A percentile compares a stretch with the other conserved stretches of the same genome.
phyloP scores from a whole-genome alignment of 2,797 vertebrate species.

The Gambusia yucatana region DNA sequence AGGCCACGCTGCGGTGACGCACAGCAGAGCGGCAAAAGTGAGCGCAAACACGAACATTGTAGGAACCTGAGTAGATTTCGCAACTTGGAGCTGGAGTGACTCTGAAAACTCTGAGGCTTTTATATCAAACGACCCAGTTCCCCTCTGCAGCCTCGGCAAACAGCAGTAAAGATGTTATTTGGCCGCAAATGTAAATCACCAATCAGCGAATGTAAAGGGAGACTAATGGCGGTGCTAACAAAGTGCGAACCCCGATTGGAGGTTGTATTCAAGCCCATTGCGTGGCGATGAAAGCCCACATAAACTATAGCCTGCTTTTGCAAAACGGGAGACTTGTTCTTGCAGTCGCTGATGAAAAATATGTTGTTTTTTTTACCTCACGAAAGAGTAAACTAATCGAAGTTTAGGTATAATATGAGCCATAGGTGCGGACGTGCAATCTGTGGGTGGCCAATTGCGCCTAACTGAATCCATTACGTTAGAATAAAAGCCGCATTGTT shows the following conservation, averaged over 20 bases:
- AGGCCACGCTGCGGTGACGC: constrained; percentile 58
- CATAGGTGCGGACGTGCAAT: constrained; percentile 51
- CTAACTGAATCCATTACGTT: constrained; percentile 81
- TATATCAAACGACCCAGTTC: constrained; percentile 73
- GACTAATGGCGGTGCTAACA: constrained; percentile 87
- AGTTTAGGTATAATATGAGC: neutral
- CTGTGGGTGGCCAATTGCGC: constrained; percentile 75
- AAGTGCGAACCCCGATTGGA: constrained; percentile 83
- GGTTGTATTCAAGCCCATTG: constrained; percentile 60
- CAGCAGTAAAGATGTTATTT: constrained; percentile 83
- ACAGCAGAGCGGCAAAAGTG: constrained; percentile 53
- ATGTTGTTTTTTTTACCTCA: too few species aligned
- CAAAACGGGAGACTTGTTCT: neutral
- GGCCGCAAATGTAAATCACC: constrained; percentile 87
- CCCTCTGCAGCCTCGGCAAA: constrained; percentile 60
- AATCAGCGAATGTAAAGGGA: constrained; percentile 86
- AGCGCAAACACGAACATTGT: constrained; percentile 71
- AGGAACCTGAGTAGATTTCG: neutral
- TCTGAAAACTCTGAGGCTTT: constrained; percentile 57
- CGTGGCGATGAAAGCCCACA: constrained; percentile 64
- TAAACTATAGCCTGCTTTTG: constrained; percentile 43
- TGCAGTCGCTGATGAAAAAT: neutral
- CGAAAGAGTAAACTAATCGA: neutral
- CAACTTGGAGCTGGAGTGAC: constrained; percentile 58
- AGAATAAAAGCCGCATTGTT: constrained; percentile 78